Base-by-base conservation (phyloP, 2,113 vertebrate species). In the Amblyopsis rosae region DNA sequence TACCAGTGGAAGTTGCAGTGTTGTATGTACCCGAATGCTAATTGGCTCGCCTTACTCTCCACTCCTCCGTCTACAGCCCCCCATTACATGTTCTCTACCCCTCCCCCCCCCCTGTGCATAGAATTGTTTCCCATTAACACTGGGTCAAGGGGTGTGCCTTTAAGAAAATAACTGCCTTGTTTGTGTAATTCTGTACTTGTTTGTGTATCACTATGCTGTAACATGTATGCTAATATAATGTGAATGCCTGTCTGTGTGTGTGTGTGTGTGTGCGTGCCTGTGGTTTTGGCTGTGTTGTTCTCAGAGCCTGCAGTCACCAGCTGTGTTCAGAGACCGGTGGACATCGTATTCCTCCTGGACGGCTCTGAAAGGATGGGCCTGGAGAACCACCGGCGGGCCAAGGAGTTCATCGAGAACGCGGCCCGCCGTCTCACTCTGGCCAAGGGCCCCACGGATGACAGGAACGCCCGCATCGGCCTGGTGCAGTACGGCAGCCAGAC, bases 311-410 rank as follows among this genome's bases (percentile, higher is more conserved):
- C 95, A 0, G 96, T 99, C 75, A 95, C 96, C 50, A 94, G 93
- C 86, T 99, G 98, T 79, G 93, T 94, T 0, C 95, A 97, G 86
- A 93, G 98, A 9, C 97, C 98, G 0, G 94, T 99, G 58, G 98
- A 99, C 0, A 0, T 98, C 0, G 90, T 99, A 60, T 99, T 99
- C 92, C 76, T 99, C 81, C 73, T 99, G 73, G 98, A 99, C 0
- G 97, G 97, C 77, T 99, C 98, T 0, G 97, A 99, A 87, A 90
- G 97, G 75, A 95, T 98, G 1, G 97, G 97, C 0, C 82, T 91
- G 73, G 94, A 93, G 84, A 96, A 96, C 85, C 98, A 98, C 90
- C 90, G 86, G 41, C 91, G 88, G 0, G 95, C 92, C 1, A 92
- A 89, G n/a, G 88, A 73, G 80, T 99, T 99, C 15, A 92, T 98